A percentile compares a stretch with the other conserved stretches of the same genome.
These are phyloP conservation scores for Heliconius hortense DNA, from an alignment of 2,888 invertebrate species.

Conservation along the genomic window DNA sequence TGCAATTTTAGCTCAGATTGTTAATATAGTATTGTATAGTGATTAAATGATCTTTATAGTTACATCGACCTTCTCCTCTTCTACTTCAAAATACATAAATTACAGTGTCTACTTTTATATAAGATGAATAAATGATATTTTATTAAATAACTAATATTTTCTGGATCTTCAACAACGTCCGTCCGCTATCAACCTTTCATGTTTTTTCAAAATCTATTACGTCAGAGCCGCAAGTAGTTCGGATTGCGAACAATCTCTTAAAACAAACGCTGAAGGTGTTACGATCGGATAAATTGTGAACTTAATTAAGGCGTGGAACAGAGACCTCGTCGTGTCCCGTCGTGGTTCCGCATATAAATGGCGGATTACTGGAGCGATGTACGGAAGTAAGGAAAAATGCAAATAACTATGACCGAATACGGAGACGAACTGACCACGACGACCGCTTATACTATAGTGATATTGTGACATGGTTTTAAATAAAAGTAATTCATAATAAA, in stretches of 20 bases:
- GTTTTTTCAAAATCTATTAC: conserved; percentile 6
- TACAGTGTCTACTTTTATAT: background rate
- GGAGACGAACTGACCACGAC: conserved; percentile 5
- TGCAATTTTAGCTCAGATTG: conserved; percentile 20
- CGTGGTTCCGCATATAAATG: conserved; percentile 35
- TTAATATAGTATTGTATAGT: conserved; percentile 4
- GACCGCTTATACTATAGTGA: background rate
- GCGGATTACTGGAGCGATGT: conserved; percentile 26
- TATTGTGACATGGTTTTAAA: no score
- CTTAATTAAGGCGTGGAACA: conserved; percentile 32
- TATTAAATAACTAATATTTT: no score
- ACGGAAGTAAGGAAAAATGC: conserved; percentile 33
- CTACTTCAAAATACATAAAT: background rate
- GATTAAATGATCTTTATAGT: conserved; percentile 11
- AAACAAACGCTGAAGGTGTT: conserved; percentile 19
- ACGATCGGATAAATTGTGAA: conserved; percentile 29
- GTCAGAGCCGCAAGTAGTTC: background rate
- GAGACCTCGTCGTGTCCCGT: conserved; percentile 21
- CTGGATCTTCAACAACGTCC: no score
- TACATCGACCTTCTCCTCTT: background rate
- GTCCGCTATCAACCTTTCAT: no score
- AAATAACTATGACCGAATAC: conserved; percentile 25
- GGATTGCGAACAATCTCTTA: background rate
- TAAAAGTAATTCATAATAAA: no score
- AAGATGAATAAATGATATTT: no score